Conservation (phyloP, 2,888 invertebrate species). For the Dinocampus coccinellae region DNA sequence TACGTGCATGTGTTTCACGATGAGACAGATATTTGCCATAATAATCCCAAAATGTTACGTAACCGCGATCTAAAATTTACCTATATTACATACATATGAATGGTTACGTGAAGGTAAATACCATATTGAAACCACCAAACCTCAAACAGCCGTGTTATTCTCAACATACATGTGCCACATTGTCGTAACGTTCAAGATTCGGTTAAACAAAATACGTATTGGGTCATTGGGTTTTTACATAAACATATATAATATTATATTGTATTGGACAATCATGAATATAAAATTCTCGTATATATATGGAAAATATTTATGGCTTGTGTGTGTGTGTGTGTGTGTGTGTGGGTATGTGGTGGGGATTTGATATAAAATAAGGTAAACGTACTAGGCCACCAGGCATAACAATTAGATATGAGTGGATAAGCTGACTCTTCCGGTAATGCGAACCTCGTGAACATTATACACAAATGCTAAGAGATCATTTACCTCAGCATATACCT, state of each 20-base stretch:
- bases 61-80: neutral
- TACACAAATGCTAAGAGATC: slow-evolving; percentile 26
- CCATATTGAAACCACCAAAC: neutral
- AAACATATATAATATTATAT: neutral
- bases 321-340: slow-evolving; percentile 1
- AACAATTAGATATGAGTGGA: slow-evolving; percentile 60
- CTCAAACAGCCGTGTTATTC: neutral
- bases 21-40: slow-evolving; percentile 14
- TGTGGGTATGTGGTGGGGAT: slow-evolving; percentile 35
- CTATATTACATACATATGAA: neutral
- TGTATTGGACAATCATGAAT: neutral
- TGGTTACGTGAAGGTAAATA: neutral
- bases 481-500: slow-evolving; percentile 20
- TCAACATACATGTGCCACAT: neutral
- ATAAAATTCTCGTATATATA: neutral
- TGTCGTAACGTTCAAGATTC: neutral
- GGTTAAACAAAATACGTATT: neutral
- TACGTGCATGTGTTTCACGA: neutral
- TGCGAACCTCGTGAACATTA: slow-evolving; percentile 55
- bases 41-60: slow-evolving; percentile 25
- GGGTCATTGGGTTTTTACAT: neutral
- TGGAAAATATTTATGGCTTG: too few species aligned
- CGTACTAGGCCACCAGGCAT: slow-evolving; percentile 55
- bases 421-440: slow-evolving; percentile 62
- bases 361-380: slow-evolving; percentile 28